Evolutionary conservation across 1,140 invertebrate species (phyloP).

Genomic region (Coptotermes formosanus): DNA sequence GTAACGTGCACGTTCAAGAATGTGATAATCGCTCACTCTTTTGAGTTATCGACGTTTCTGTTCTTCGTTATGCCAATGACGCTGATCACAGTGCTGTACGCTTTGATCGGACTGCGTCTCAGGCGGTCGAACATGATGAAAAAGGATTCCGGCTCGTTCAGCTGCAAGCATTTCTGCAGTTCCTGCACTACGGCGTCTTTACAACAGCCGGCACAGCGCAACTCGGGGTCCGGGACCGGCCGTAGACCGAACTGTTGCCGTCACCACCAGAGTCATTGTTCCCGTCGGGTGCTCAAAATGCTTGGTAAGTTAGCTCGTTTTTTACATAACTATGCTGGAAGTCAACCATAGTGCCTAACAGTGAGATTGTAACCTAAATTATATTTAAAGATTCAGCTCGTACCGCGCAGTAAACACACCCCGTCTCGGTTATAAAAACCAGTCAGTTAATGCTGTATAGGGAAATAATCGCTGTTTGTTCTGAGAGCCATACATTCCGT

Average conservation of each 20-base stretch:
- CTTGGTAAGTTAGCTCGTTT: constrained; percentile 23
- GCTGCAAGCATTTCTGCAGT: not conserved
- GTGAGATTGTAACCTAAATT: no score
- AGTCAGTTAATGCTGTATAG: no score
- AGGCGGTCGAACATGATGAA: constrained; percentile 39
- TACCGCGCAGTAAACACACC: no score
- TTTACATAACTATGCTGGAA: no score
- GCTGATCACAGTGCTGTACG: constrained; percentile 69
- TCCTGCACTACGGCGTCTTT: not conserved
- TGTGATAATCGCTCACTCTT: constrained; percentile 51
- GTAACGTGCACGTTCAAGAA: constrained; percentile 23
- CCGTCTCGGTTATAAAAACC: no score
- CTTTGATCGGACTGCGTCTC: constrained; percentile 66
- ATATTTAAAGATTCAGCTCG: no score
- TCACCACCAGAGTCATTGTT: constrained; percentile 23
- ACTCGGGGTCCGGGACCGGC: not conserved
- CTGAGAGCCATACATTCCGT: no score
- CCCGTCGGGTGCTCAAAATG: constrained; percentile 31
- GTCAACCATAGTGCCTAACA: no score
- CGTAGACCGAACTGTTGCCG: not conserved
- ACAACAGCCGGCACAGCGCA: not conserved
- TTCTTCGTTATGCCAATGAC: constrained; percentile 79
- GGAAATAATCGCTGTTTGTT: no score
- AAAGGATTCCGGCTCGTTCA: constrained; percentile 13
- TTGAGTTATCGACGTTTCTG: constrained; percentile 69